Percentiles rank a stretch among this genome's conserved stretches.
These are phyloP conservation scores for Diplodus sargus DNA, from an alignment of 2,797 vertebrate species.

Conservation along the genomic window DNA sequence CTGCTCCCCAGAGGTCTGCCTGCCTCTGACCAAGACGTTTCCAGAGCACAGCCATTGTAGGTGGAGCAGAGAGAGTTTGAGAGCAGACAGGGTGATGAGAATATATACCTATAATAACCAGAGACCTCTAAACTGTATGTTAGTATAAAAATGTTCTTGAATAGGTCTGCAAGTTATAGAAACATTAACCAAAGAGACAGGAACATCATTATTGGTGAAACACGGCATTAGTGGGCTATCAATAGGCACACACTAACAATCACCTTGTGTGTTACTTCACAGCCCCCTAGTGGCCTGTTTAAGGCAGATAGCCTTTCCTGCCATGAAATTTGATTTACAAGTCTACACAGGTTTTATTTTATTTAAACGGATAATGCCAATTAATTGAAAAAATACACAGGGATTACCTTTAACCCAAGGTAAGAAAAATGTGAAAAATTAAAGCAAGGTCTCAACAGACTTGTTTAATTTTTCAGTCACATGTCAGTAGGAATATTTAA, in stretches of 20 bases:
- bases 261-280: conserved; percentile 60
- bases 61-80: conserved; percentile 42
- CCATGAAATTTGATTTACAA: conserved; percentile 34
- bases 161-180: conserved; percentile 11
- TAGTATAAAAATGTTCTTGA: conserved; percentile 19
- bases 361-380: conserved; percentile 4
- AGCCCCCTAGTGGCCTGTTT: conserved; percentile 78
- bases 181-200: conserved; percentile 8
- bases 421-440: not conserved
- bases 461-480: conserved; percentile 1
- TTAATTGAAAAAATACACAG: not conserved
- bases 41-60: conserved; percentile 58
- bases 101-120: conserved; percentile 5
- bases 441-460: not conserved
- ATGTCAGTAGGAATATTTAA: conserved; percentile 10
- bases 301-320: conserved; percentile 33
- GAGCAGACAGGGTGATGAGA: conserved; percentile 35
- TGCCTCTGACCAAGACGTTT: conserved; percentile 66
- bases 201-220: conserved; percentile 6
- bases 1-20: conserved; percentile 77
- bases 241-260: conserved; percentile 12
- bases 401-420: not conserved
- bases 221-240: not conserved
- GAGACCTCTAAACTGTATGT: conserved; percentile 10
- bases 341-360: conserved; percentile 13